These are phyloP conservation scores for Agrypnia vestita DNA, from an alignment of 1,140 invertebrate species.

Conservation along the genomic window DNA sequence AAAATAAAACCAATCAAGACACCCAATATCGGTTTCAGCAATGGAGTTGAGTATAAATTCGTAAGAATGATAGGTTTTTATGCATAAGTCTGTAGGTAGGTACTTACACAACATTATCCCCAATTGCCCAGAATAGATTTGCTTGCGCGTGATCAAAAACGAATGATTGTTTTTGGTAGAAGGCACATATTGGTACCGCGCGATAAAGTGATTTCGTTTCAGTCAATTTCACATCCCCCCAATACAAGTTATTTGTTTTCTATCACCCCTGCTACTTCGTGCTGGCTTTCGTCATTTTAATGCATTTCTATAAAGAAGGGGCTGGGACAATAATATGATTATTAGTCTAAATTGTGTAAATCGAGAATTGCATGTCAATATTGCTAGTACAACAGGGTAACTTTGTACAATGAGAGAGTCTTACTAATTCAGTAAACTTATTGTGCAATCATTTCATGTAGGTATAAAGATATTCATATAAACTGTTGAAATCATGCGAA, in stretches of 20 bases:
- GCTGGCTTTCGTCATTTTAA: conserved; percentile 27
- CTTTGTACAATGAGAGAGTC: too few relatives aligned
- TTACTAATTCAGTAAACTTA: too few relatives aligned
- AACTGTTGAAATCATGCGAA: too few relatives aligned
- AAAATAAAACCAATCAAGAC: too few relatives aligned
- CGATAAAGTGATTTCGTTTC: conserved; percentile 53
- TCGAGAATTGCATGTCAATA: conserved; percentile 35
- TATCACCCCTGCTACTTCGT: conserved; percentile 23
- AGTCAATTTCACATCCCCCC: conserved; percentile 43
- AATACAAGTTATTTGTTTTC: conserved; percentile 43
- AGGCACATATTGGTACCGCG: conserved; percentile 54
- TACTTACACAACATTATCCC: background rate
- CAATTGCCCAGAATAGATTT: conserved; percentile 32
- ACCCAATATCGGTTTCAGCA: too few relatives aligned
- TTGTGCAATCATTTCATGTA: too few relatives aligned
- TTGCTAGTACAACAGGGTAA: background rate
- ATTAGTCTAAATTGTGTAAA: conserved; percentile 33
- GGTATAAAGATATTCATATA: too few relatives aligned
- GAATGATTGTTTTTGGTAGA: conserved; percentile 51
- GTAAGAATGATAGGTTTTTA: too few relatives aligned
- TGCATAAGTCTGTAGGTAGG: too few relatives aligned
- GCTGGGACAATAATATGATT: conserved; percentile 6
- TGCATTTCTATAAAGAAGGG: conserved; percentile 20
- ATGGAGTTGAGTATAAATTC: too few relatives aligned
- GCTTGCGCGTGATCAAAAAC: conserved; percentile 41